Evolutionary conservation across 2,888 invertebrate species (phyloP).

Genomic region (Helicoverpa assulta): DNA sequence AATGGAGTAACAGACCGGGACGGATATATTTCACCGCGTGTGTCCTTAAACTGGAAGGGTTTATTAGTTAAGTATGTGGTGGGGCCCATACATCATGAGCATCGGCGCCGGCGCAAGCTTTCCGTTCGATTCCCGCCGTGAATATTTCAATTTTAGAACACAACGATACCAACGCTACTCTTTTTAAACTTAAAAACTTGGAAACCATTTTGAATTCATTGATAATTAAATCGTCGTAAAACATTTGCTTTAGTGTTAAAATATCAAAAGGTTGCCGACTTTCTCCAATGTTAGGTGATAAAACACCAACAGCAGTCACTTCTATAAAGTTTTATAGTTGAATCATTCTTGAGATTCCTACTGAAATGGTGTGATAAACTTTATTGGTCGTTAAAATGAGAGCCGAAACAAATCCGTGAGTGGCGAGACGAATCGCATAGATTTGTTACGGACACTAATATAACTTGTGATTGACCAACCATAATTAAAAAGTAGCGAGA

Average conservation of each 20-base stretch:
- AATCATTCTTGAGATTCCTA: conserved; percentile 85
- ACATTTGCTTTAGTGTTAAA: conserved; percentile 55
- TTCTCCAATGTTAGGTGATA: conserved; percentile 74
- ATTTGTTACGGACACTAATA: conserved; percentile 79
- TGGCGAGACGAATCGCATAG: conserved; percentile 78
- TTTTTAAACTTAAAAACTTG: conserved; percentile 60
- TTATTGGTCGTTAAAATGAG: conserved; percentile 86
- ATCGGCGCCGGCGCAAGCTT: conserved; percentile 84
- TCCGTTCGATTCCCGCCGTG: conserved; percentile 77
- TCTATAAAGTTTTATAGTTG: conserved; percentile 80
- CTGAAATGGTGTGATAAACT: conserved; percentile 87
- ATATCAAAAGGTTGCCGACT: conserved; percentile 71
- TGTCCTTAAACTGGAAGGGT: conserved; percentile 77
- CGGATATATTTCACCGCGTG: conserved; percentile 74
- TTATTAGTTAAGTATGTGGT: conserved; percentile 84
- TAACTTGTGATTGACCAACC: conserved; percentile 80
- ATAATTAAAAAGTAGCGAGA: conserved; percentile 86
- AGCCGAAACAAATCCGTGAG: conserved; percentile 80
- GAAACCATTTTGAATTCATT: conserved; percentile 40
- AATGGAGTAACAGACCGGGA: conserved; percentile 69
- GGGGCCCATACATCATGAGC: conserved; percentile 84
- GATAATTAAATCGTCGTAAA: conserved; percentile 55
- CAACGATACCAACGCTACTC: conserved; percentile 57
- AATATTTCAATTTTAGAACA: conserved; percentile 74
- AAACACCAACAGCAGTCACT: conserved; percentile 74